phyloP scores from a whole-genome alignment of 2,888 invertebrate genomes.

The Mycalesis mineus region DNA sequence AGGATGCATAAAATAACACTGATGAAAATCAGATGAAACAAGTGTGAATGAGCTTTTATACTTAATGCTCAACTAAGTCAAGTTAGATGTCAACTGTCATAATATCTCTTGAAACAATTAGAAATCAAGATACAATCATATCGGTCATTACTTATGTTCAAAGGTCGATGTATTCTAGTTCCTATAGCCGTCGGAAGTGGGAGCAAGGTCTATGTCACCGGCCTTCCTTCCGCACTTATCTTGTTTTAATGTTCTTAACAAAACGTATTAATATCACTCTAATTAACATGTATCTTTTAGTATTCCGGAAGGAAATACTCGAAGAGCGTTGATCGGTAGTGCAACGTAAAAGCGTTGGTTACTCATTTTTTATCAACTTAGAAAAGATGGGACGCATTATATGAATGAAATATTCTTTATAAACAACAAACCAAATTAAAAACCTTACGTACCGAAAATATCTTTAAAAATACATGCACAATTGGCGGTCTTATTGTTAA shows the following conservation, averaged over 20 bases:
- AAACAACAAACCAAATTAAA: too few species aligned
- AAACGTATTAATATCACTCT: conserved; percentile 11
- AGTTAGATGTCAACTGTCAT: neutral
- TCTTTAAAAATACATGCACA: too few species aligned
- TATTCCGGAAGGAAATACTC: conserved; percentile 4
- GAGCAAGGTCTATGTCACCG: conserved; percentile 48
- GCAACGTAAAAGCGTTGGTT: neutral
- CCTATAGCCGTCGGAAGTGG: conserved; percentile 57
- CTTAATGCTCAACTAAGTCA: too few species aligned
- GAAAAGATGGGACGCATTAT: neutral
- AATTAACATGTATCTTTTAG: conserved; percentile 12
- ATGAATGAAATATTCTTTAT: too few species aligned
- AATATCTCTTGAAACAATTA: conserved; percentile 8
- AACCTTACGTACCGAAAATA: too few species aligned
- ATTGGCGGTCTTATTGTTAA: too few species aligned
- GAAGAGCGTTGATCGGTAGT: neutral
- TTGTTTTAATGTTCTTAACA: conserved; percentile 27
- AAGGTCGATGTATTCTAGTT: conserved; percentile 45
- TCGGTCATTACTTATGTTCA: conserved; percentile 17
- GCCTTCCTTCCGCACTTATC: conserved; percentile 63
- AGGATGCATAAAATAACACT: too few species aligned
- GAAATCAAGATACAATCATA: conserved; percentile 10
- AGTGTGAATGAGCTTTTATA: too few species aligned
- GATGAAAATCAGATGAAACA: too few species aligned
- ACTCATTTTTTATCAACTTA: neutral